phyloP scores from a whole-genome alignment of 2,888 invertebrate genomes.

The Elysia crispata region DNA sequence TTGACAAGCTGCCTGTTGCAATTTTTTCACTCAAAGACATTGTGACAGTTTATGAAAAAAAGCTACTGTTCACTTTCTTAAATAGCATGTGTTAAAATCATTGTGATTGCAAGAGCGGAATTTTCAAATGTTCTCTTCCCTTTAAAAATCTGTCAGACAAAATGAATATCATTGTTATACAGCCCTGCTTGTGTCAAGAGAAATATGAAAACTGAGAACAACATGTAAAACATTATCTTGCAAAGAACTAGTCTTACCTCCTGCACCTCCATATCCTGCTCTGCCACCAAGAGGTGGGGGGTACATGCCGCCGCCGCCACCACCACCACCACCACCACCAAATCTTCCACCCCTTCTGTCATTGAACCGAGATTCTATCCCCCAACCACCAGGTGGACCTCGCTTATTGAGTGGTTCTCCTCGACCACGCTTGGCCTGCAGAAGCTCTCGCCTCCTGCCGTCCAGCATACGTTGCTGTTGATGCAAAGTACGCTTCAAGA shows the following conservation, averaged over 20 bases:
- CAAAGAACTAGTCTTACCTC: neutral
- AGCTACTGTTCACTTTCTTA: too few species aligned
- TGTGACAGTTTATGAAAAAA: too few species aligned
- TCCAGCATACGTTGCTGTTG: slow-evolving; percentile 32
- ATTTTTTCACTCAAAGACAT: too few species aligned
- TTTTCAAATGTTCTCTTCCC: too few species aligned
- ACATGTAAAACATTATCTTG: too few species aligned
- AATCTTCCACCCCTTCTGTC: slow-evolving; percentile 28
- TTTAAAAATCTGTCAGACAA: too few species aligned
- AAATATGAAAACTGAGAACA: too few species aligned
- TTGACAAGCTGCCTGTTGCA: too few species aligned
- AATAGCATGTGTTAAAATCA: too few species aligned
- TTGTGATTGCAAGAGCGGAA: too few species aligned
- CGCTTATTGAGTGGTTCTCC: slow-evolving; percentile 43
- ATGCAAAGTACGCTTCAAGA: slow-evolving; percentile 38
- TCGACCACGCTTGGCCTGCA: slow-evolving; percentile 20
- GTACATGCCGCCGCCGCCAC: slow-evolving; percentile 16
- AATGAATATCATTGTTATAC: too few species aligned
- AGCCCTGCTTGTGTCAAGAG: too few species aligned
- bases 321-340: slow-evolving; percentile 20
- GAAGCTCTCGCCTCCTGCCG: slow-evolving; percentile 7
- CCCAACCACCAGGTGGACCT: slow-evolving; percentile 2
- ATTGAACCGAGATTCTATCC: slow-evolving; percentile 1
- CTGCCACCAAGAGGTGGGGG: neutral
- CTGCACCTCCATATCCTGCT: slow-evolving; percentile 16